Percentiles rank a stretch among this genome's conserved stretches.
Evolutionary conservation across 2,888 invertebrate species (phyloP).

Genomic region (Andrena camellia): DNA sequence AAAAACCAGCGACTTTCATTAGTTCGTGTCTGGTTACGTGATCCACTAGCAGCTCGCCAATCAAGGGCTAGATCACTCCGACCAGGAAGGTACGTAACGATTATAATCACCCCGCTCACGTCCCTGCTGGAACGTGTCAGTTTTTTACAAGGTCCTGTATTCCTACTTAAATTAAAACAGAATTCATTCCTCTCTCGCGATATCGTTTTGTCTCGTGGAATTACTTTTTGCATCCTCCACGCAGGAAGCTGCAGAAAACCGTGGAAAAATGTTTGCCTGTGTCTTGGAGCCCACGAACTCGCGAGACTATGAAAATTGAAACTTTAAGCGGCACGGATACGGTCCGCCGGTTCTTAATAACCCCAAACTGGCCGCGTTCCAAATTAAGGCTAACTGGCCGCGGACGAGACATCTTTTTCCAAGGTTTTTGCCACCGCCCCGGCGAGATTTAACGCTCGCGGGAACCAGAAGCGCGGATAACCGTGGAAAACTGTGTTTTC

Average conservation of each 20-base stretch:
- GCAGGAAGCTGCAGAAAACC: neutral
- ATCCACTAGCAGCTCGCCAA: conserved; percentile 26
- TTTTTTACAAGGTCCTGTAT: neutral
- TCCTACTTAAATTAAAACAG: neutral
- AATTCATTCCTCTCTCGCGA: neutral
- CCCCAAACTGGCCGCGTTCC: conserved; percentile 69
- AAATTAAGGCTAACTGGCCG: conserved; percentile 69
- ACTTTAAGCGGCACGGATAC: conserved; percentile 56
- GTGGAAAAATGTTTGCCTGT: neutral
- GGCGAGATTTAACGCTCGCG: conserved; percentile 40
- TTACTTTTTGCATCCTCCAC: neutral
- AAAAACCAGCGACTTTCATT: conserved; percentile 36
- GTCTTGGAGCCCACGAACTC: conserved; percentile 3
- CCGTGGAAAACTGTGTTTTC: conserved; percentile 15
- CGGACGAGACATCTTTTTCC: conserved; percentile 52
- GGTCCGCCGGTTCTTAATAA: conserved; percentile 65
- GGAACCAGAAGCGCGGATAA: neutral
- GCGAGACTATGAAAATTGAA: conserved; percentile 70
- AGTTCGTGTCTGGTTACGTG: conserved; percentile 40
- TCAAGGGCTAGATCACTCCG: conserved; percentile 20
- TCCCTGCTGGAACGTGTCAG: neutral
- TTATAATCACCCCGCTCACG: conserved; percentile 23
- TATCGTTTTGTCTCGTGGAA: neutral
- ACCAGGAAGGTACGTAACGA: conserved; percentile 13
- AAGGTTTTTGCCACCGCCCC: conserved; percentile 41